A percentile compares a stretch with the other conserved stretches of the same genome.
Conservation (phyloP, 2,113 vertebrate genomes). For the Reinhardtius hippoglossoides region DNA sequence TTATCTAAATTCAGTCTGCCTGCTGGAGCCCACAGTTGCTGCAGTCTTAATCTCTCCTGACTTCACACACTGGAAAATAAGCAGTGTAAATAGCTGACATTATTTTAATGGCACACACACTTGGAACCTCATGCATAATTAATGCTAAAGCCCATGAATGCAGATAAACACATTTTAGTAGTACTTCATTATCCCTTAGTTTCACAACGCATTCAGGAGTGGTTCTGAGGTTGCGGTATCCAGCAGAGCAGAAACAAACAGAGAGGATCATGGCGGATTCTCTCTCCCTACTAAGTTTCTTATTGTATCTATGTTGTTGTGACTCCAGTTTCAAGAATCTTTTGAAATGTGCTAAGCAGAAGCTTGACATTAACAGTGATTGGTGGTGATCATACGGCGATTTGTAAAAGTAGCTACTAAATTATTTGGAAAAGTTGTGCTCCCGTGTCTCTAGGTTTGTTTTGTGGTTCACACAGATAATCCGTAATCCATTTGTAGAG, state of each 20-base stretch:
- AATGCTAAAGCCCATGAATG: conserved; percentile 34
- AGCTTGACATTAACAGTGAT: neutral
- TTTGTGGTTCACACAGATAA: conserved; percentile 27
- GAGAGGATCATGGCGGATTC: neutral
- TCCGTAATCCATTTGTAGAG: conserved; percentile 3
- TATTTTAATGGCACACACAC: conserved; percentile 38
- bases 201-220: conserved; percentile 31
- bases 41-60: conserved; percentile 19
- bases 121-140: conserved; percentile 46
- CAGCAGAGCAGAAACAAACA: conserved; percentile 15
- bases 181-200: conserved; percentile 19
- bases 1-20: neutral
- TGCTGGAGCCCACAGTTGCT: neutral
- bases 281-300: neutral
- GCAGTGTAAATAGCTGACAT: conserved; percentile 47
- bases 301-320: neutral
- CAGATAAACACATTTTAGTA: conserved; percentile 49
- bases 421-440: neutral
- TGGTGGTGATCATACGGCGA: neutral
- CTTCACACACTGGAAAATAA: conserved; percentile 23
- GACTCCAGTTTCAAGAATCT: neutral
- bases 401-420: neutral
- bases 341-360: neutral
- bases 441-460: neutral
- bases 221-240: conserved; percentile 11